Evolutionary conservation across 30 jellyfish, hydroid and myxozoan species (phyloP), one percentile per base, ranked within the genome.

Genomic region (Hydra vulgaris): DNA sequence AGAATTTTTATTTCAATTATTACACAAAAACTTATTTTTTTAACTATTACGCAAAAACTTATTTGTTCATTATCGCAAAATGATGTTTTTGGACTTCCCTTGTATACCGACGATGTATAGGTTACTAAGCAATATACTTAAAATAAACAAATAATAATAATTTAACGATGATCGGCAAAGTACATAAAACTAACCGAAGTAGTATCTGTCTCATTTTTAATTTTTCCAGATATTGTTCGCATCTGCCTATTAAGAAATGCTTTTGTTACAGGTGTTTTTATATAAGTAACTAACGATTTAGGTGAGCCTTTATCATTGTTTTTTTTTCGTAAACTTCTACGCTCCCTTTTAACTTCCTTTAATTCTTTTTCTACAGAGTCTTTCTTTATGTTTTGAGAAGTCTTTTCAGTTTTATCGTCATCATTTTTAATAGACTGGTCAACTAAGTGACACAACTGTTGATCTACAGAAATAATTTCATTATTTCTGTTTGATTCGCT

Each of bases 181-280:
- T 20, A 69, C 5, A 23, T 16, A 20, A 75, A 75, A 1, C 17
- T 21, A 26, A 67, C 26, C 25, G 25, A 25, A 26, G 23, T 26
- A 21, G n/a, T 53, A 25, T 26, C 79, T 27, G 26, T 18, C 26
- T 53, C 54, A 0, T 26, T 78, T 19, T 23, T 56, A 76, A 21
- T 78, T 53, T 53, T 27, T 17, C 23, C 40, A 25, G 85, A 80
- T 78, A 53, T 80, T 15, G 85, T 20, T 12, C 69, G 66, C 54
- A 78, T n/a, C 27, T 21, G 20, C 24, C 54, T 78, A 66, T 77
- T 76, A 52, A 61, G 16, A 78, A 78, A 78, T 7, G 85, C 78
- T 21, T 78, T 78, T 21, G 85, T 81, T 0, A 75, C 55, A 21
- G 79, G 79, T 18, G 85, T 56, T 56, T 54, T 54, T 26, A 78